These are phyloP conservation scores for Ennomos erosarius DNA, from an alignment of 2,888 invertebrate species.

Conservation along the genomic window DNA sequence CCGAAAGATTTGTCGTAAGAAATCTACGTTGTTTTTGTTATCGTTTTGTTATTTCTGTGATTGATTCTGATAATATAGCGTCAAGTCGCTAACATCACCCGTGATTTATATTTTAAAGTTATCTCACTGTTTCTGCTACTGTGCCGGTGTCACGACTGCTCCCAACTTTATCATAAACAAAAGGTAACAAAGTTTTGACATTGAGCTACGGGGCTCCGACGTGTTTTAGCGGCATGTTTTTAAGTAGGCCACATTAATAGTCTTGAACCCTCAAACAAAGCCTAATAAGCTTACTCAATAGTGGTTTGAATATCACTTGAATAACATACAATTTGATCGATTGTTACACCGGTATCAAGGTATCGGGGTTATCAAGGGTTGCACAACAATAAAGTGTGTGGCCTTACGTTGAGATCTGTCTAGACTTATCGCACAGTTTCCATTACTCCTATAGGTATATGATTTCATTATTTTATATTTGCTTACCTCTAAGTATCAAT, in stretches of 20 bases:
- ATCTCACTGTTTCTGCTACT: background rate
- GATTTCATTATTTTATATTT: too few species aligned
- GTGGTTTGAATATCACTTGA: conserved; percentile 14
- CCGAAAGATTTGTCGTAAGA: too few species aligned
- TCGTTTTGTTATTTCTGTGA: too few species aligned
- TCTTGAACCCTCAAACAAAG: conserved; percentile 39
- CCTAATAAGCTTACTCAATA: conserved; percentile 20
- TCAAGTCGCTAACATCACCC: too few species aligned
- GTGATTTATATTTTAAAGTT: background rate
- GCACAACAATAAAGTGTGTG: background rate
- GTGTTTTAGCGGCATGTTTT: conserved; percentile 52
- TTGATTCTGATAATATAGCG: too few species aligned
- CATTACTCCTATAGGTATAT: too few species aligned
- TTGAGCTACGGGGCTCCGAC: conserved; percentile 48
- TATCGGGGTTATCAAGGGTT: too few species aligned
- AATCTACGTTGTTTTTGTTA: too few species aligned
- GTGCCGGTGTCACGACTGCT: conserved; percentile 53
- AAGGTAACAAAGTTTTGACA: conserved; percentile 60
- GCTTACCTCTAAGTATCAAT: too few species aligned
- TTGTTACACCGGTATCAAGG: conserved; percentile 5
- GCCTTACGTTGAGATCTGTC: too few species aligned
- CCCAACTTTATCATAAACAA: conserved; percentile 66
- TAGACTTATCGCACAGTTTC: too few species aligned
- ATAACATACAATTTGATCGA: conserved; percentile 13
- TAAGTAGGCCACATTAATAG: conserved; percentile 49